Conservation (phyloP, 2,888 invertebrate genomes). For the Gnatocerus cornutus region DNA sequence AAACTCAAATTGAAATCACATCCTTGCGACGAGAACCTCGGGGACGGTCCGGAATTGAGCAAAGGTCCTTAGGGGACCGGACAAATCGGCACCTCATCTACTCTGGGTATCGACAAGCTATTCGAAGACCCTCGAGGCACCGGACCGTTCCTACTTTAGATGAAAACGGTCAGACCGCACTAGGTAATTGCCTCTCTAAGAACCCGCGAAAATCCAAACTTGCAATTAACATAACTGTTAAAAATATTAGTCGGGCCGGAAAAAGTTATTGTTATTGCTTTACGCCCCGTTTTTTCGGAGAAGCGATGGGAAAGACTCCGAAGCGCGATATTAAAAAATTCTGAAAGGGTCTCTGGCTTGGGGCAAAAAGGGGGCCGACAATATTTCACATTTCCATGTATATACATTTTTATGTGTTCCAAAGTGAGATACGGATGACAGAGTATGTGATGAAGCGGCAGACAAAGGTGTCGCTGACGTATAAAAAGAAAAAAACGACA, state of each 20-base stretch:
- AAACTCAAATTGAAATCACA: constrained; percentile 46
- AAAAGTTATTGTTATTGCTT: constrained; percentile 31
- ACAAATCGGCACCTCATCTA: constrained; percentile 47
- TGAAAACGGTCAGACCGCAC: constrained; percentile 30
- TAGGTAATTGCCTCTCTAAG: constrained; percentile 31
- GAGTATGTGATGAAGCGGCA: constrained; percentile 44
- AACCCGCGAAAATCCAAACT: no score
- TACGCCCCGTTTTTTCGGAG: constrained; percentile 13
- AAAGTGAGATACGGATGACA: constrained; percentile 45
- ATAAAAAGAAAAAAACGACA: constrained; percentile 27
- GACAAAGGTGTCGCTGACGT: constrained; percentile 39
- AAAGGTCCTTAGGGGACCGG: constrained; percentile 40
- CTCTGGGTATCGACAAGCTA: constrained; percentile 41
- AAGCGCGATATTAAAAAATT: constrained; percentile 37
- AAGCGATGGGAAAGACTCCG: constrained; percentile 6
- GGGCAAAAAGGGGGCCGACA: constrained; percentile 17
- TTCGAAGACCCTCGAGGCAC: constrained; percentile 29
- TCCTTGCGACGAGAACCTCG: constrained; percentile 26
- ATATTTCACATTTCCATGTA: constrained; percentile 46
- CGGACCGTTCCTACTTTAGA: constrained; percentile 70
- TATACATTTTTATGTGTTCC: constrained; percentile 44
- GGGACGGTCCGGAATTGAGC: constrained; percentile 40
- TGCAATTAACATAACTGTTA: constrained; percentile 35
- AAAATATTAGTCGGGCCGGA: constrained; percentile 19
- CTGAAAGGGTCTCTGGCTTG: constrained; percentile 18